Conservation (phyloP, 2,888 invertebrate species). For the Drosophila nigricruria region DNA sequence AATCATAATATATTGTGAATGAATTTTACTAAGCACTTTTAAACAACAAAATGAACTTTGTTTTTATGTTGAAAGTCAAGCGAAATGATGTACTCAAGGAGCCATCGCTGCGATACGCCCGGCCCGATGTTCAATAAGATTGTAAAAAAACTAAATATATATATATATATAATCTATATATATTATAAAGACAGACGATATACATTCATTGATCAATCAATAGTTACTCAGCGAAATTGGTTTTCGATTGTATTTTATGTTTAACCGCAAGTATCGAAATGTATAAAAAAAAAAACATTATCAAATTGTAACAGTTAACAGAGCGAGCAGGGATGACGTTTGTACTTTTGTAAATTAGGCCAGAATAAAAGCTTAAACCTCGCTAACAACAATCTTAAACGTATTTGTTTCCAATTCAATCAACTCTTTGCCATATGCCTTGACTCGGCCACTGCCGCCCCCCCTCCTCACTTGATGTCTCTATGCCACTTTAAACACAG, state of each 20-base stretch:
- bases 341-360: constrained; percentile 43
- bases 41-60: constrained; percentile 16
- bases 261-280: constrained; percentile 9
- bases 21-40: constrained; percentile 33
- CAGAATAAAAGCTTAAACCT: constrained; percentile 27
- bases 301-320: constrained; percentile 16
- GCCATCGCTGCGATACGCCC: constrained; percentile 23
- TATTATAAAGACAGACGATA: constrained; percentile 8
- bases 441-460: constrained; percentile 1
- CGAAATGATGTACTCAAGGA: constrained; percentile 21
- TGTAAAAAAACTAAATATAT: constrained; percentile 7
- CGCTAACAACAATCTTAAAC: constrained; percentile 30
- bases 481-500: not conserved
- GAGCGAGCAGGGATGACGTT: constrained; percentile 30
- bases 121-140: not conserved
- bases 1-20: constrained; percentile 9
- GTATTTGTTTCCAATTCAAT: constrained; percentile 22
- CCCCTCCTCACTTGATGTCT: not conserved
- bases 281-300: not conserved
- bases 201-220: constrained; percentile 13
- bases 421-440: constrained; percentile 32
- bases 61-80: constrained; percentile 40
- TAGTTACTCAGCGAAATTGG: constrained; percentile 14
- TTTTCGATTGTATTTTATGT: constrained; percentile 24
- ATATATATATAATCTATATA: not conserved